phyloP scores from a whole-genome alignment of 2,797 vertebrate species.

The Urocyon cinereoargenteus region DNA sequence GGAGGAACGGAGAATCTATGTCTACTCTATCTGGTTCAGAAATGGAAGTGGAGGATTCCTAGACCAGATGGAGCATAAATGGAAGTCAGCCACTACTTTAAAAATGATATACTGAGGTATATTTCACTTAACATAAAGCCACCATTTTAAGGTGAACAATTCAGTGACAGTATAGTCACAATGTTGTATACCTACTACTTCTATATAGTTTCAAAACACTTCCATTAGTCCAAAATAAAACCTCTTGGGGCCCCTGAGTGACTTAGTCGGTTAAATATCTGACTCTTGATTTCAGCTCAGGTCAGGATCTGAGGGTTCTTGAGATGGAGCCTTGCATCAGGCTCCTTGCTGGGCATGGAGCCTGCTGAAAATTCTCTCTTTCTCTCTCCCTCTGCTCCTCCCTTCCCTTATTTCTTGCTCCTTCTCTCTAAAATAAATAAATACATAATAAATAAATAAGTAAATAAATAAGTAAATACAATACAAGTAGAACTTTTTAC shows the following conservation, averaged over 20 bases:
- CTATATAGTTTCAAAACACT: neutral
- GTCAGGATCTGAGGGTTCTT: neutral
- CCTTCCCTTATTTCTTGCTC: neutral
- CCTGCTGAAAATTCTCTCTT: neutral
- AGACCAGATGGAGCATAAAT: no score
- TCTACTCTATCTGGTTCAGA: neutral
- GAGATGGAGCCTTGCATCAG: neutral
- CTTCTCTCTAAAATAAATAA: neutral
- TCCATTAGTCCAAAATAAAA: neutral
- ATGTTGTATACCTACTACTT: neutral
- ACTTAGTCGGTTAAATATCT: neutral
- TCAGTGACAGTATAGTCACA: neutral
- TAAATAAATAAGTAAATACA: no score
- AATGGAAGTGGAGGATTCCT: neutral
- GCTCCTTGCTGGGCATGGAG: neutral
- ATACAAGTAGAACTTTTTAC: no score
- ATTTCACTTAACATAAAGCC: neutral
- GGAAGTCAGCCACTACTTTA: neutral
- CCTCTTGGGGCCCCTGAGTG: neutral
- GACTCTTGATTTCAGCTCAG: no score
- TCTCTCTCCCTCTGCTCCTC: neutral
- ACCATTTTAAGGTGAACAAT: neutral
- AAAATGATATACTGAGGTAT: neutral
- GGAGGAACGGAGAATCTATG: neutral
- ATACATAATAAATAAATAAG: no score